Percentiles rank a stretch among this genome's conserved stretches.
phyloP scores from a whole-genome alignment of 2,888 invertebrate species.

The Drosophila tanythrix region DNA sequence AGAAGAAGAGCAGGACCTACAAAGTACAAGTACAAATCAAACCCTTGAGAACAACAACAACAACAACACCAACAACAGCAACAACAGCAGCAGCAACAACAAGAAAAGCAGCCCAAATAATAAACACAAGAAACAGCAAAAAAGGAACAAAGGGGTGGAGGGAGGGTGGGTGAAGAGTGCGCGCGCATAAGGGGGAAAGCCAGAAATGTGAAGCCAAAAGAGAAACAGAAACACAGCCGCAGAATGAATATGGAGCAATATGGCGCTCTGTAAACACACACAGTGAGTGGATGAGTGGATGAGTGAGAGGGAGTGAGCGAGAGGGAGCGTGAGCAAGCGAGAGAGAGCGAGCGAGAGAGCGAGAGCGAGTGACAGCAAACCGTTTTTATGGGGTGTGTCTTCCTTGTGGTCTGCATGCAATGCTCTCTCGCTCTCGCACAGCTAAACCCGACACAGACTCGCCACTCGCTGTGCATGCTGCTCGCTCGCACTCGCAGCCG shows the following conservation, averaged over 20 bases:
- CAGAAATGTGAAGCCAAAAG: slow-evolving; percentile 38
- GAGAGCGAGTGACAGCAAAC: slow-evolving; percentile 2
- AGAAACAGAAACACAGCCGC: slow-evolving; percentile 29
- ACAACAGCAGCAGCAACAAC: slow-evolving; percentile 10
- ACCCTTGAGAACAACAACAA: slow-evolving; percentile 71
- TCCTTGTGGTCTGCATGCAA: background rate
- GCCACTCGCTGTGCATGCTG: slow-evolving; percentile 1
- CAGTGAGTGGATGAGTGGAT: slow-evolving; percentile 31
- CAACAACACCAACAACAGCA: slow-evolving; percentile 11
- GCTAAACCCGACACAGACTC: background rate
- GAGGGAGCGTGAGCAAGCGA: slow-evolving; percentile 20
- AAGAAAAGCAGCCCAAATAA: slow-evolving; percentile 66
- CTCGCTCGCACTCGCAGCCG: slow-evolving; percentile 14
- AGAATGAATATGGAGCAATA: slow-evolving; percentile 63
- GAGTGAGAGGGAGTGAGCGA: slow-evolving; percentile 22
- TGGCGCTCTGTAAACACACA: slow-evolving; percentile 67
- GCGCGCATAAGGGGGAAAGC: slow-evolving; percentile 44
- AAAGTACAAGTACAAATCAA: slow-evolving; percentile 76
- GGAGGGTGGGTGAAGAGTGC: slow-evolving; percentile 3
- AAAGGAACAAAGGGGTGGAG: background rate
- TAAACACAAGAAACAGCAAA: slow-evolving; percentile 56
- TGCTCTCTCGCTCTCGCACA: background rate
- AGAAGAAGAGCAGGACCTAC: slow-evolving; percentile 57
- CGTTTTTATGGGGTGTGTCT: slow-evolving; percentile 14
- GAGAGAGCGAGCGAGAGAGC: slow-evolving; percentile 9